Percentiles rank a stretch among this genome's conserved stretches.
phyloP scores from a whole-genome alignment of 1,140 invertebrate genomes.

The Zaprionus gabonicus region DNA sequence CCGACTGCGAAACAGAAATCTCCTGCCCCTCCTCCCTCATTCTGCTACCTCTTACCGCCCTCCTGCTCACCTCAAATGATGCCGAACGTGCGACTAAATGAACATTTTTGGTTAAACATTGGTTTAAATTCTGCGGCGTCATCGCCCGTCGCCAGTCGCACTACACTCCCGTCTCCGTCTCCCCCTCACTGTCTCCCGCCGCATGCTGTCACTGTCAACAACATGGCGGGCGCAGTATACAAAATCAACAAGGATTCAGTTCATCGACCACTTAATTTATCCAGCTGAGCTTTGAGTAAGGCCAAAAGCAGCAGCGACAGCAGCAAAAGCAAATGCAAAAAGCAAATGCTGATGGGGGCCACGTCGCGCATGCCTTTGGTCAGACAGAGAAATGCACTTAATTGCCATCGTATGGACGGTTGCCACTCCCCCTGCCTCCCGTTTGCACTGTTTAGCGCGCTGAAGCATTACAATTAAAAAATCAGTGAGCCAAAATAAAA shows the following conservation, averaged over 20 bases:
- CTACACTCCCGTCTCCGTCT: not conserved
- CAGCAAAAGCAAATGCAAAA: constrained; percentile 8
- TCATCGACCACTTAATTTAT: constrained; percentile 84
- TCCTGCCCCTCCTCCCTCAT: not conserved
- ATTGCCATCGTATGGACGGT: constrained; percentile 57
- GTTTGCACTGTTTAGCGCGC: constrained; percentile 43
- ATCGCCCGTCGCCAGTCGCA: constrained; percentile 33
- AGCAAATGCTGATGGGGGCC: constrained; percentile 19
- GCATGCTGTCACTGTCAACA: constrained; percentile 70
- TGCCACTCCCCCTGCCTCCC: not conserved
- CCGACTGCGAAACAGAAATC: constrained; percentile 5
- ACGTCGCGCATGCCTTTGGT: constrained; percentile 66
- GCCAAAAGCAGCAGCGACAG: constrained; percentile 56
- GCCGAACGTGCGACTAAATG: constrained; percentile 76
- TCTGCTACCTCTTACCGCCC: not conserved
- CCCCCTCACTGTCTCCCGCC: constrained; percentile 13
- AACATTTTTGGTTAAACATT: constrained; percentile 83
- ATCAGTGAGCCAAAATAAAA: constrained; percentile 61
- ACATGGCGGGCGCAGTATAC: constrained; percentile 61
- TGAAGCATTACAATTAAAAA: constrained; percentile 59
- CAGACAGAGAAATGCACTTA: constrained; percentile 83
- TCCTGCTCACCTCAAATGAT: constrained; percentile 4
- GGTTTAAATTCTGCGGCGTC: constrained; percentile 82
- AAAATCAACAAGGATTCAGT: constrained; percentile 84
- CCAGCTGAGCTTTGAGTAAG: constrained; percentile 82